Conservation (phyloP, 2,113 vertebrate species). For the Cricetomys ansorgei region DNA sequence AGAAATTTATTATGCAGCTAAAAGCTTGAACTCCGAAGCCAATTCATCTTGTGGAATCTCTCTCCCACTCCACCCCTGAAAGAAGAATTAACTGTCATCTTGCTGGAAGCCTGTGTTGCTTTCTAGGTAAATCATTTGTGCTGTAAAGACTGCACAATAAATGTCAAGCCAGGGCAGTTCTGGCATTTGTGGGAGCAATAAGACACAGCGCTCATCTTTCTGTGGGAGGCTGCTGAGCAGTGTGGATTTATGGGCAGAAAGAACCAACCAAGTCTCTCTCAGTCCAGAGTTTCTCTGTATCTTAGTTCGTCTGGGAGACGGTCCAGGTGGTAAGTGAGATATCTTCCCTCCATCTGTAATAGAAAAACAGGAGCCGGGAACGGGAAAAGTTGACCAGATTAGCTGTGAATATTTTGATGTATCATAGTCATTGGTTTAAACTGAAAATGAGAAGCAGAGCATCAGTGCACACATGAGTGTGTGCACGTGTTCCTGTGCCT, state of each 20-base stretch:
- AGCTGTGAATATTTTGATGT: conserved; percentile 69
- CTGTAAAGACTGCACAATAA: not conserved
- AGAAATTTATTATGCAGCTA: not conserved
- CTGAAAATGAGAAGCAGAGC: not conserved
- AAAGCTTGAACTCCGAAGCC: not conserved
- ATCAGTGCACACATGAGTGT: not conserved
- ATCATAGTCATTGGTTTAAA: not conserved
- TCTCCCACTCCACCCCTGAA: not conserved
- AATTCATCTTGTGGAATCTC: conserved; percentile 2
- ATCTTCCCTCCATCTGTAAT: conserved; percentile 50
- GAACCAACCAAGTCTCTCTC: not conserved
- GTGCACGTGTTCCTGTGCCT: not conserved
- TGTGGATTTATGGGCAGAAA: conserved; percentile 27
- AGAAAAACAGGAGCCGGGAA: conserved; percentile 71
- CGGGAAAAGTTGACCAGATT: conserved; percentile 73
- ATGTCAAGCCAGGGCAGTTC: not conserved
- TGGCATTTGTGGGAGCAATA: conserved; percentile 3
- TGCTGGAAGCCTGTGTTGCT: not conserved
- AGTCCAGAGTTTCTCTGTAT: not conserved
- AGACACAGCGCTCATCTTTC: conserved; percentile 28
- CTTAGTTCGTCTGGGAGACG: conserved; percentile 62
- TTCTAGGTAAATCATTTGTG: conserved; percentile 43
- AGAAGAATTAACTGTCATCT: not conserved
- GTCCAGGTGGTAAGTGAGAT: conserved; percentile 56
- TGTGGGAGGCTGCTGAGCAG: not conserved